These are phyloP conservation scores for Coptodon bakossiorum DNA, from an alignment of 2,113 vertebrate species.

Conservation along the genomic window DNA sequence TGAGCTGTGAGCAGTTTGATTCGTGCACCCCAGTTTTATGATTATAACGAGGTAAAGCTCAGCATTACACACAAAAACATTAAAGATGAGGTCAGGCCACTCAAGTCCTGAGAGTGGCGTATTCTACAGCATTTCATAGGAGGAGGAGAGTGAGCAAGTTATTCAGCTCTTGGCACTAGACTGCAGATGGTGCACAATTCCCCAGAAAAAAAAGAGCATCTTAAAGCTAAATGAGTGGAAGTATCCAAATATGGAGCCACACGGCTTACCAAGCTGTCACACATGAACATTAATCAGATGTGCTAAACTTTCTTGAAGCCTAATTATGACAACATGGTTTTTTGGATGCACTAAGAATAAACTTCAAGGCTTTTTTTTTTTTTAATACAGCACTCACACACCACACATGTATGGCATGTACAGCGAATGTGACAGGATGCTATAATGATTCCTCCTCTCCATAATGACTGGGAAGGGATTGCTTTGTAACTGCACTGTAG, in stretches of 20 bases:
- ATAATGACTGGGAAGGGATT: background rate
- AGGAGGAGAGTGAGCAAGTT: background rate
- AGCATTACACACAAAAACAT: background rate
- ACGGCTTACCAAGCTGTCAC: constrained; percentile 21
- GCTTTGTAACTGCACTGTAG: background rate
- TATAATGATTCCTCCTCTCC: background rate
- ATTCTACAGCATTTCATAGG: background rate
- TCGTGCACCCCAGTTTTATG: background rate
- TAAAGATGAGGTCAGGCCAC: background rate
- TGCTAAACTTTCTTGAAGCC: background rate
- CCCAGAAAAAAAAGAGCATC: background rate
- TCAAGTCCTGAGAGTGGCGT: background rate
- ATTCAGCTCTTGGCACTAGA: background rate
- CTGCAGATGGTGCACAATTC: background rate
- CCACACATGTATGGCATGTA: background rate
- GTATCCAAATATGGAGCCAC: constrained; percentile 1
- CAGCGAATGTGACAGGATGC: background rate
- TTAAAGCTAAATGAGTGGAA: background rate
- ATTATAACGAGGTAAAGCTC: background rate
- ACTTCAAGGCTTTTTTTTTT: background rate
- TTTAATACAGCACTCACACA: background rate
- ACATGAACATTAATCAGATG: constrained; percentile 10
- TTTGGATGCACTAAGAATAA: background rate
- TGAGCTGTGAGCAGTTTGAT: background rate
- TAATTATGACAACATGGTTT: constrained; percentile 22